Conservation (phyloP, 2,888 invertebrate genomes). For the Athripsodes cinereus region DNA sequence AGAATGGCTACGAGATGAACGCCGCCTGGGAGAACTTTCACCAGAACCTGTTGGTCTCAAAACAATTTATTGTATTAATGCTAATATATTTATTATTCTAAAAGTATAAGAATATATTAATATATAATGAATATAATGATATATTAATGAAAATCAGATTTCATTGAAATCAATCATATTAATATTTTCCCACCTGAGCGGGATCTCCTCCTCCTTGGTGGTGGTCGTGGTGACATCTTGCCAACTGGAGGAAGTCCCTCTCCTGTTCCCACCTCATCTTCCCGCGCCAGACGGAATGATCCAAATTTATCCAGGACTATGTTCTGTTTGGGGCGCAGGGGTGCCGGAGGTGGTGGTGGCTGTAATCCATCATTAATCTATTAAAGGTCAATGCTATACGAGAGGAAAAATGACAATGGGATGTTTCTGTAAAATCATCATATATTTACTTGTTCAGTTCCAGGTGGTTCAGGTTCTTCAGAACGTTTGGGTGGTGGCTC, state of each 20-base stretch:
- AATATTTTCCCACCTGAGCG: conserved; percentile 7
- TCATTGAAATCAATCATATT: no score
- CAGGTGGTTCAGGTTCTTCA: conserved; percentile 52
- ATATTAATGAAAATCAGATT: no score
- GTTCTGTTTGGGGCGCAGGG: conserved; percentile 47
- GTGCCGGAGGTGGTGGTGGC: conserved; percentile 27
- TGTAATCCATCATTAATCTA: no score
- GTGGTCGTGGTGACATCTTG: conserved; percentile 41
- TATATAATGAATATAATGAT: no score
- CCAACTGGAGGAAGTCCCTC: conserved; percentile 43
- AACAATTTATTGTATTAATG: no score
- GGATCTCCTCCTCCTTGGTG: conserved; percentile 29
- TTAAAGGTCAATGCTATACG: no score
- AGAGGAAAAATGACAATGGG: no score
- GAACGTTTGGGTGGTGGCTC: conserved; percentile 49
- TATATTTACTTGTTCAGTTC: conserved; percentile 41
- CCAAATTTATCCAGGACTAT: conserved; percentile 70
- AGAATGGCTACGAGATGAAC: conserved; percentile 49
- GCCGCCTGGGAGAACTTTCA: conserved; percentile 37
- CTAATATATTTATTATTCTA: no score
- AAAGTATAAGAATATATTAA: no score
- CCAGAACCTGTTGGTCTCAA: no score
- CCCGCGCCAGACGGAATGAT: conserved; percentile 59
- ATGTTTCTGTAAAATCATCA: no score
- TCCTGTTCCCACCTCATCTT: conserved; percentile 35